These are phyloP conservation scores for Noctuana brunneofusca DNA, from an alignment of 2,888 invertebrate species.

Conservation along the genomic window DNA sequence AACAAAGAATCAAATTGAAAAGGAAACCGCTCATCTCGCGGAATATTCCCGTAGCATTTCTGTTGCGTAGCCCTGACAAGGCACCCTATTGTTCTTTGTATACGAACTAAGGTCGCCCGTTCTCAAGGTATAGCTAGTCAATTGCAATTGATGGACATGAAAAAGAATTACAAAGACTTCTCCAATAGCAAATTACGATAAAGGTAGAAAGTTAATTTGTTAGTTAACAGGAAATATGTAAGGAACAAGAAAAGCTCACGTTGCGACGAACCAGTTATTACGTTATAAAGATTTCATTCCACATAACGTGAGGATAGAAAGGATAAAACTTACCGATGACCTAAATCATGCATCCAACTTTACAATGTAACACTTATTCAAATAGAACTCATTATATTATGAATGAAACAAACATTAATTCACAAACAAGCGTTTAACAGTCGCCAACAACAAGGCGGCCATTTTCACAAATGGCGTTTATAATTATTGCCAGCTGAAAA, in stretches of 20 bases:
- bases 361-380: conserved; percentile 52
- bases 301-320: background rate
- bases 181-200: no score
- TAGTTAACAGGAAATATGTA: conserved; percentile 41
- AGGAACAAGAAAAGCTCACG: conserved; percentile 62
- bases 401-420: conserved; percentile 74
- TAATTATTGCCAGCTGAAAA: conserved; percentile 38
- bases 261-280: conserved; percentile 57
- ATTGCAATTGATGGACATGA: background rate
- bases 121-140: background rate
- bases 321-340: conserved; percentile 59
- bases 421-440: conserved; percentile 76
- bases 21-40: background rate
- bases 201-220: background rate
- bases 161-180: background rate
- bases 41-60: conserved; percentile 20
- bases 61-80: conserved; percentile 6
- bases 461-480: conserved; percentile 71
- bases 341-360: conserved; percentile 50
- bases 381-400: conserved; percentile 62
- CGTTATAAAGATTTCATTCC: conserved; percentile 38
- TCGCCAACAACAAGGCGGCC: conserved; percentile 81
- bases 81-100: conserved; percentile 57
- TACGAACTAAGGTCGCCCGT: conserved; percentile 57
- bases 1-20: background rate